Evolutionary conservation across 2,888 invertebrate genomes (phyloP).

Genomic region (Agrochola circellaris): DNA sequence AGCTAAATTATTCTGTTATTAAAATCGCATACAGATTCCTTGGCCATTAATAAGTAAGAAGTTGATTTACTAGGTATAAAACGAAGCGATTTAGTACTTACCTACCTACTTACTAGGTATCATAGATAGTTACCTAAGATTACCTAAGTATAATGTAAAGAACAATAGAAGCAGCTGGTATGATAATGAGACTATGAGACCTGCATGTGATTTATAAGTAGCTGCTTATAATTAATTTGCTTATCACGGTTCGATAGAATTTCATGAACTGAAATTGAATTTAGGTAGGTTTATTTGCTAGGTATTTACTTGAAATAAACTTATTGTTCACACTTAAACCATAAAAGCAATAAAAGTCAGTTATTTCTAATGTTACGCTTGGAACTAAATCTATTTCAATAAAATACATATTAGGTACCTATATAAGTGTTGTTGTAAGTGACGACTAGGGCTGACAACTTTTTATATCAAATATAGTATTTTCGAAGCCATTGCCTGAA

Average conservation of each 20-base stretch:
- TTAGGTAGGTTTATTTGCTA: not conserved
- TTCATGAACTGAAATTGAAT: constrained; percentile 17
- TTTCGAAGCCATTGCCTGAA: too few species aligned
- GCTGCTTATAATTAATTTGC: not conserved
- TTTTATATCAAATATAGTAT: too few species aligned
- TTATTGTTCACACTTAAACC: not conserved
- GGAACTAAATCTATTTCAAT: constrained; percentile 7
- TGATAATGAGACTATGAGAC: not conserved
- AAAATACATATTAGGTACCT: not conserved
- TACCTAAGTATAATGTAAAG: not conserved
- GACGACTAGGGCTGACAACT: too few species aligned
- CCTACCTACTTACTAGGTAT: too few species aligned
- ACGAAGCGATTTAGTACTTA: not conserved
- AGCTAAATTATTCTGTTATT: not conserved
- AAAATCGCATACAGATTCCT: not conserved
- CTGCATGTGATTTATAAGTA: too few species aligned
- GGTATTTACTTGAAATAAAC: not conserved
- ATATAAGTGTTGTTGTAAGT: not conserved
- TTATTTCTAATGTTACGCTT: not conserved
- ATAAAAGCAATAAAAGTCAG: not conserved
- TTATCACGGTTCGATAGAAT: not conserved
- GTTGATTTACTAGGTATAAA: not conserved
- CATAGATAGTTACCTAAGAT: not conserved
- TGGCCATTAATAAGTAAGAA: not conserved
- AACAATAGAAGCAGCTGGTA: not conserved